A percentile compares a stretch with the other conserved stretches of the same genome.
Conservation (phyloP, 2,797 vertebrate genomes). For the Falco columbarius region DNA sequence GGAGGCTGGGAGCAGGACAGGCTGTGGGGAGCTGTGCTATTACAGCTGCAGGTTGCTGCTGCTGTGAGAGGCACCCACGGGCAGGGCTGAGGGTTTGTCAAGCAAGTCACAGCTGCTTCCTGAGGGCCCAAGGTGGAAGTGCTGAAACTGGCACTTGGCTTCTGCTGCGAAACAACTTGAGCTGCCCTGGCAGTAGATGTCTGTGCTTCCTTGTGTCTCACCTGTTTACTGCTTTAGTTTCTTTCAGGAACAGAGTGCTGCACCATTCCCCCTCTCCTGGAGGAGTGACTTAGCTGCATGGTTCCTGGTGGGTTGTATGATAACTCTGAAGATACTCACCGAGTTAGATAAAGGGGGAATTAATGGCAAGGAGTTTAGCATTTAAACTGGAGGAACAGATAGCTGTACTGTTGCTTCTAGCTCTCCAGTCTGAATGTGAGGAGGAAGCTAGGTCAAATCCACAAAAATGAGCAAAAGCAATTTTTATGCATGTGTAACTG, state of each 20-base stretch:
- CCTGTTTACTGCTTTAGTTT: neutral
- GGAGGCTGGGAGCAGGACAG: neutral
- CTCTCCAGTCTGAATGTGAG: neutral
- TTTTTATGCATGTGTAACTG: neutral
- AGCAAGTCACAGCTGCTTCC: neutral
- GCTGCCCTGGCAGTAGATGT: neutral
- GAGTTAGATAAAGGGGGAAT: neutral
- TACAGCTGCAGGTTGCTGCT: neutral
- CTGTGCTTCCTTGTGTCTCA: neutral
- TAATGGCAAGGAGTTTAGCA: neutral
- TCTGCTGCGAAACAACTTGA: fast-evolving
- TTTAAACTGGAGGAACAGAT: neutral
- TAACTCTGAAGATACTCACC: neutral
- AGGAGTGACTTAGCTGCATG: neutral
- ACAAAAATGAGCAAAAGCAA: neutral
- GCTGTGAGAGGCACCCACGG: neutral
- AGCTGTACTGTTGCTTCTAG: neutral
- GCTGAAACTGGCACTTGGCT: neutral
- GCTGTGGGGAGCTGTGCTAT: neutral
- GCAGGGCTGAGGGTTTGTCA: neutral
- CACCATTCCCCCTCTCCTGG: neutral
- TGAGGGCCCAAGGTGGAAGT: neutral
- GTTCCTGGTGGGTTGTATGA: neutral
- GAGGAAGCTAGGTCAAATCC: neutral
- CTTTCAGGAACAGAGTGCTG: neutral